Evolutionary conservation across 2,888 invertebrate genomes (phyloP).

Genomic region (Drosophila demipolita): DNA sequence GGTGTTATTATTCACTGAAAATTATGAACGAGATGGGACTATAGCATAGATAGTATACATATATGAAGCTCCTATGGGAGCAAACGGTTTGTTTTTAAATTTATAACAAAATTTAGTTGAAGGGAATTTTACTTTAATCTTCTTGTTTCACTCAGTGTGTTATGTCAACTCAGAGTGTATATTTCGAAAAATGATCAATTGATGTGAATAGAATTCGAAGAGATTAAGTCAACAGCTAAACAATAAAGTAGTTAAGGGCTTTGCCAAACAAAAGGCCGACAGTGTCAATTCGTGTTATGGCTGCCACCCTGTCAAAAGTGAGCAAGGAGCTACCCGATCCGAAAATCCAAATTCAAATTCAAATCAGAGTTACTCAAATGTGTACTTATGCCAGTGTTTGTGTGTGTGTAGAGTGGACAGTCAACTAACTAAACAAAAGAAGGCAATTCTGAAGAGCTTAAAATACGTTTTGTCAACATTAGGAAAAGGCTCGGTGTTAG

Average conservation of each 20-base stretch:
- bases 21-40: background rate
- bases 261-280: slow-evolving; percentile 44
- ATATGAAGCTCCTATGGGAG: background rate
- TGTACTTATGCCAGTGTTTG: slow-evolving; percentile 13
- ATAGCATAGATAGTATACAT: background rate
- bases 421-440: slow-evolving; percentile 71
- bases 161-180: slow-evolving; percentile 17
- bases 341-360: slow-evolving; percentile 54
- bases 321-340: slow-evolving; percentile 18
- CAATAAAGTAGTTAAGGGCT: slow-evolving; percentile 48
- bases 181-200: slow-evolving; percentile 32
- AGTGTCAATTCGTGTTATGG: slow-evolving; percentile 44
- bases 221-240: slow-evolving; percentile 42
- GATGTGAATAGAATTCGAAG: slow-evolving; percentile 16
- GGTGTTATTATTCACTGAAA: background rate
- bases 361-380: slow-evolving; percentile 47
- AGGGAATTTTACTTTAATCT: background rate
- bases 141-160: background rate
- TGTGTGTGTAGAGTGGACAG: slow-evolving; percentile 28
- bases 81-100: background rate
- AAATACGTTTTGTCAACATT: slow-evolving; percentile 83
- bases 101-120: background rate
- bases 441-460: slow-evolving; percentile 76
- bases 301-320: slow-evolving; percentile 13
- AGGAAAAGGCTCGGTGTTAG: slow-evolving; percentile 41